Base-by-base conservation (phyloP, 2,797 vertebrate species). In the Brachymystax lenok region DNA sequence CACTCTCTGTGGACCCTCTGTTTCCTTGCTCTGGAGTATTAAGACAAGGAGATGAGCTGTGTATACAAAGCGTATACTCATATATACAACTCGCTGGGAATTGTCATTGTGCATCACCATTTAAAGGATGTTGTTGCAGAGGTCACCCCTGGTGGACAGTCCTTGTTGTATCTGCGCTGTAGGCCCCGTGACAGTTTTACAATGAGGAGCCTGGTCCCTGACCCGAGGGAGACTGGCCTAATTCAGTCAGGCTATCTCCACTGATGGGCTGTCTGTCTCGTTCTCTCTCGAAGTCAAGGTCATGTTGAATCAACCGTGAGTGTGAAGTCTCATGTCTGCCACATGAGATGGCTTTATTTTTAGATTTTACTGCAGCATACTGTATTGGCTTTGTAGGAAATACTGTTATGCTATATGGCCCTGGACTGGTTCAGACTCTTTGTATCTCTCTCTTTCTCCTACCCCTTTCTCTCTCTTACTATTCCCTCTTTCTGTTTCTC, bases 191-290 rank as follows among this genome's bases (percentile, higher is more conserved):
- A 28, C 56, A 52, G 24, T 69, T 33, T 77, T 52, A 52, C 14
- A 27, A 46, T 46, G 35, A 51, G 40, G 28, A 21, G 66, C 27
- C 2, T 33, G 17, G 54, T 56, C 5, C 19, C 54, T 56, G 16
- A 52, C 30, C 30, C 2, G 16, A n/a, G 2, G 51, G 64, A 14
- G 69, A 24, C 5, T 1, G 56, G 19, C 35, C 35, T 51, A 5
- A 71, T 66, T 77, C 54, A 27, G 52, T 24, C 75, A 71, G 12
- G 14, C 14, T 50, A 24, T n/a, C 16, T 40, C 68, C 61, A 24
- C 66, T 50, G 51, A 52, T 27, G 63, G 21, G 64, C 21, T 27
- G 69, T n/a, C 24, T 16, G 4, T 46, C 16, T 69, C 19, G 46
- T 30, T n/a, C 7, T 28, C 12, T 13, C 28, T 67, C 27, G n/a